phyloP scores from a whole-genome alignment of 2,113 vertebrate species.

The Neolamprologus variostigma region DNA sequence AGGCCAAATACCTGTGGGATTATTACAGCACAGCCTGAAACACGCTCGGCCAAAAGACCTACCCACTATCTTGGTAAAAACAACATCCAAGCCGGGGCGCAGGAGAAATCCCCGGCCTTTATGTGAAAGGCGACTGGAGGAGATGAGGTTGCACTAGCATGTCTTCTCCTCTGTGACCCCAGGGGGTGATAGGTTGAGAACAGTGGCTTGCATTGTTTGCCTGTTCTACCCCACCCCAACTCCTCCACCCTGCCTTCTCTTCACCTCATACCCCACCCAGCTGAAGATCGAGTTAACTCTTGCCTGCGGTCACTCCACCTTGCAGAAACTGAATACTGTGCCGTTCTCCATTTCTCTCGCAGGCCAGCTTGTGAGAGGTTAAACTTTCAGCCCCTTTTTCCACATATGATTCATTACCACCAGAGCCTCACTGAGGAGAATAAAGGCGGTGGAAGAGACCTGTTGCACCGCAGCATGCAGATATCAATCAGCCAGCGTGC shows the following conservation, averaged over 20 bases:
- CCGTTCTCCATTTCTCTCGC: not conserved
- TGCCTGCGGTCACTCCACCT: conserved; percentile 66
- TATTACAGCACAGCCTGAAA: conserved; percentile 43
- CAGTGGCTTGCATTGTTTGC: conserved; percentile 64
- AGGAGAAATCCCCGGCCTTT: conserved; percentile 67
- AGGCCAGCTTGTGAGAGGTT: conserved; percentile 39
- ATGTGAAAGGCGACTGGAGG: conserved; percentile 58
- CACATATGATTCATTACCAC: conserved; percentile 38
- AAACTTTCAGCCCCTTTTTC: conserved; percentile 29
- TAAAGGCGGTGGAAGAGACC: conserved; percentile 11
- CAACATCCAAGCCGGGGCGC: conserved; percentile 48
- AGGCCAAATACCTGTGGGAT: conserved; percentile 66
- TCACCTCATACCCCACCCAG: conserved; percentile 54
- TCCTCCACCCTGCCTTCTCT: conserved; percentile 40
- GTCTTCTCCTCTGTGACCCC: conserved; percentile 62
- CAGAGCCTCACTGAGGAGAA: not conserved
- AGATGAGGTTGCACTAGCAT: conserved; percentile 71
- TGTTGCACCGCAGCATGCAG: conserved; percentile 10
- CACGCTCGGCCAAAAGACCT: conserved; percentile 40
- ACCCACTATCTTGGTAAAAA: conserved; percentile 54
- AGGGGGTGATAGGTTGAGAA: conserved; percentile 62
- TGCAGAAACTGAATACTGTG: conserved; percentile 54
- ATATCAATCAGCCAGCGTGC: conserved; percentile 20
- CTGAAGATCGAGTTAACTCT: conserved; percentile 68
- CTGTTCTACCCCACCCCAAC: not conserved